phyloP scores from a whole-genome alignment of 2,888 invertebrate species.

The Mesodorylaimus sp. region DNA sequence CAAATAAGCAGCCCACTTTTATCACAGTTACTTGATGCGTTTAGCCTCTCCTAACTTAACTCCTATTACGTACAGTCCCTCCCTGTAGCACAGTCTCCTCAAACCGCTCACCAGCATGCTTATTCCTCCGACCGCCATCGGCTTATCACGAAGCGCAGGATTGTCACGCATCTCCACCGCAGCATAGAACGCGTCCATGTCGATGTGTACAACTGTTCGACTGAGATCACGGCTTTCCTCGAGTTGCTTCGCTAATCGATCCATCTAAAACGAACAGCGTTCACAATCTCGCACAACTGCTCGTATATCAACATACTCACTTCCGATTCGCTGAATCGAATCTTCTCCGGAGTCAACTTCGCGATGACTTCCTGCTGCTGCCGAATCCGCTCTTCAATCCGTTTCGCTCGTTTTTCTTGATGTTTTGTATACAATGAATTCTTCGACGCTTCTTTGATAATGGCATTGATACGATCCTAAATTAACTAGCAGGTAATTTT shows the following conservation, averaged over 20 bases:
- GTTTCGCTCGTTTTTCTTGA: slow-evolving; percentile 36
- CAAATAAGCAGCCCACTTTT: not conserved
- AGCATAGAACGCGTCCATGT: slow-evolving; percentile 46
- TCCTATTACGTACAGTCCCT: not conserved
- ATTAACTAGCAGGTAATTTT: slow-evolving; percentile 3
- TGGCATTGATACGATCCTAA: slow-evolving; percentile 26
- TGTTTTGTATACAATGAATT: slow-evolving; percentile 41
- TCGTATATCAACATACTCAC: slow-evolving; percentile 12
- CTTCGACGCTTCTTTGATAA: slow-evolving; percentile 34
- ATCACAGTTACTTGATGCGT: not conserved
- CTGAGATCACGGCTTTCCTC: slow-evolving; percentile 34
- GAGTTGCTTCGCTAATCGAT: slow-evolving; percentile 30
- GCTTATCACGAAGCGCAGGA: slow-evolving; percentile 34
- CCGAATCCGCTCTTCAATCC: slow-evolving; percentile 34
- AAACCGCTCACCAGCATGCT: slow-evolving; percentile 38
- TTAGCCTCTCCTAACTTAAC: not conserved
- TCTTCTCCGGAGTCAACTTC: slow-evolving; percentile 26
- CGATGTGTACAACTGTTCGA: slow-evolving; percentile 40
- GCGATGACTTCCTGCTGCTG: slow-evolving; percentile 26
- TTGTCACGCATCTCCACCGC: slow-evolving; percentile 41
- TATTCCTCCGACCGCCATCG: slow-evolving; percentile 43
- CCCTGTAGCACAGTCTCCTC: not conserved
- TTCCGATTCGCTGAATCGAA: slow-evolving; percentile 21
- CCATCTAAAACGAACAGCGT: slow-evolving; percentile 31
- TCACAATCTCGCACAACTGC: not conserved